A percentile compares a stretch with the other conserved stretches of the same genome.
Conservation (phyloP, 2,888 invertebrate genomes). For the Therioaphis trifolii region DNA sequence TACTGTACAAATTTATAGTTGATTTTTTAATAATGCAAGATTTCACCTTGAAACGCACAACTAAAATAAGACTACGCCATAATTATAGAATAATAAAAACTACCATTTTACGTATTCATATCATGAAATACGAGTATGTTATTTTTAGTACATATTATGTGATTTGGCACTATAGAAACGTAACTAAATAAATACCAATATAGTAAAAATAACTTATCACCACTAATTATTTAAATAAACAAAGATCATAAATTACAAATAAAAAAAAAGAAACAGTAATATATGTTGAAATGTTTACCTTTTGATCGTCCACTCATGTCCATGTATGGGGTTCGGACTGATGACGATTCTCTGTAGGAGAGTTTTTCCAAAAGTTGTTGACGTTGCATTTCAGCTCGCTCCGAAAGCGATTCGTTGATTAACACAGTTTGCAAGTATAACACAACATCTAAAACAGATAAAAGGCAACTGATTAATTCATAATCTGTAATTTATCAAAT, state of each 20-base stretch:
- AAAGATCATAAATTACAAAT: neutral
- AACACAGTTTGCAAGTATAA: slow-evolving; percentile 50
- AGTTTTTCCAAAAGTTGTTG: slow-evolving; percentile 62
- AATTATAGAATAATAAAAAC: slow-evolving; percentile 21
- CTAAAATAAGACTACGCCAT: slow-evolving; percentile 23
- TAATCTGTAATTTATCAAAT: neutral
- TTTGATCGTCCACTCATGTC: slow-evolving; percentile 66
- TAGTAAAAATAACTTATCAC: neutral
- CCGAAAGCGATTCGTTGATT: slow-evolving; percentile 60
- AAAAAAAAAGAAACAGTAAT: neutral
- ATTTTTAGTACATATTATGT: neutral
- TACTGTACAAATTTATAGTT: too few species aligned
- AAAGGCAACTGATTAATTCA: neutral
- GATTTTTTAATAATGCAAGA: too few species aligned
- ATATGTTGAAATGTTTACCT: slow-evolving; percentile 56
- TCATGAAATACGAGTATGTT: neutral
- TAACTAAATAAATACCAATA: neutral
- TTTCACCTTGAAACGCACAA: slow-evolving; percentile 36
- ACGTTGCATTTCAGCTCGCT: slow-evolving; percentile 63
- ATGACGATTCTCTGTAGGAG: slow-evolving; percentile 63
- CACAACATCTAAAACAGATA: slow-evolving; percentile 44
- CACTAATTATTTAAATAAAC: neutral
- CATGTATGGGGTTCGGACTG: slow-evolving; percentile 65
- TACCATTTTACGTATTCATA: slow-evolving; percentile 29
- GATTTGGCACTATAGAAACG: too few species aligned